These are phyloP conservation scores for Oriolus oriolus DNA, from an alignment of 2,113 vertebrate genomes.

Conservation along the genomic window DNA sequence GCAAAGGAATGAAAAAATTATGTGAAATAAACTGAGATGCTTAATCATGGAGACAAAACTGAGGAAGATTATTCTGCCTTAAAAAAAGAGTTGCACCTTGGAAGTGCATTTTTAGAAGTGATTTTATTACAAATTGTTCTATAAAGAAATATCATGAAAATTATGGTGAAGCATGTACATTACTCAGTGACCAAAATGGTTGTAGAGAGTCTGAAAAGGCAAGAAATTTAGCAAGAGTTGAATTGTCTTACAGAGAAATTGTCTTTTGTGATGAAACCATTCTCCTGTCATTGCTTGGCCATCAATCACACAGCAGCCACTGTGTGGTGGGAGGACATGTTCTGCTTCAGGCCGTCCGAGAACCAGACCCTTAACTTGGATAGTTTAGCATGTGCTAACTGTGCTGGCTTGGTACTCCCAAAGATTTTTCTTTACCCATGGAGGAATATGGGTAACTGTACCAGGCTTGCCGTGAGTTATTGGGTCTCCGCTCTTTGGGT, in stretches of 20 bases:
- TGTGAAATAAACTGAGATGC: slow-evolving; percentile 13
- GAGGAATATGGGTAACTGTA: not conserved
- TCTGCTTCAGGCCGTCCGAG: not conserved
- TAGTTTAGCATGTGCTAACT: not conserved
- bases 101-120: slow-evolving; percentile 70
- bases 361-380: not conserved
- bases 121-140: slow-evolving; percentile 70
- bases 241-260: not conserved
- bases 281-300: not conserved
- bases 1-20: not conserved
- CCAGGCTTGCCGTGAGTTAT: not conserved
- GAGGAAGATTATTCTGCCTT: slow-evolving; percentile 59
- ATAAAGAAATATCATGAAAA: slow-evolving; percentile 39
- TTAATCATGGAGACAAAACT: slow-evolving; percentile 72
- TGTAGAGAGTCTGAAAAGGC: not conserved
- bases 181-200: slow-evolving; percentile 28
- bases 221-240: not conserved
- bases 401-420: not conserved
- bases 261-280: not conserved
- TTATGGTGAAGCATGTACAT: slow-evolving; percentile 32
- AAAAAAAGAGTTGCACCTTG: slow-evolving; percentile 66
- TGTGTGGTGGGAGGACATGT: accelerated
- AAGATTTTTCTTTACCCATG: not conserved
- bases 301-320: not conserved
- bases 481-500: not conserved